A percentile compares a stretch with the other conserved stretches of the same genome.
Evolutionary conservation across 2,888 invertebrate species (phyloP).

Genomic region (Thereva nobilitata): DNA sequence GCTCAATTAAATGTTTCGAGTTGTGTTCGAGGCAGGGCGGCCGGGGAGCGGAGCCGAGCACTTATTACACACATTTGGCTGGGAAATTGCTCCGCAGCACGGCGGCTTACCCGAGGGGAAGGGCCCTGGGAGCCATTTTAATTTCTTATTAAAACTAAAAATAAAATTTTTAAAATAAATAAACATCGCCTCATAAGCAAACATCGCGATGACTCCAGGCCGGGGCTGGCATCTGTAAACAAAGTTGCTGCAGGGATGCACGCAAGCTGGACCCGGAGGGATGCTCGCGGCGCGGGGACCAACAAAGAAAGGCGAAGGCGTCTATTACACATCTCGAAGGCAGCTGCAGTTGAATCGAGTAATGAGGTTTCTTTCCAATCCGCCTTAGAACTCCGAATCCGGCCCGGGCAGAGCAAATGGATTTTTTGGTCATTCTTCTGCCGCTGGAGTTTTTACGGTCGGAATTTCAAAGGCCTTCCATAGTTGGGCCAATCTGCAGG

Average conservation of each 20-base stretch:
- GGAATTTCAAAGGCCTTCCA: too few relatives aligned
- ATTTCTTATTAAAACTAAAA: slow-evolving; percentile 35
- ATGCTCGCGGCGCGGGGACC: not conserved
- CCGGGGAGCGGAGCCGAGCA: not conserved
- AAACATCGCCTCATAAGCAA: slow-evolving; percentile 16
- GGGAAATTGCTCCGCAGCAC: slow-evolving; percentile 24
- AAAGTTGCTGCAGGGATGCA: slow-evolving; percentile 16
- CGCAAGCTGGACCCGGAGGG: slow-evolving; percentile 2
- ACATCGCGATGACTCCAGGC: not conserved
- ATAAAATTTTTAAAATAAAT: slow-evolving; percentile 35
- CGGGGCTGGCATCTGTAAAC: slow-evolving; percentile 20
- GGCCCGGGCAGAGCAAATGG: too few relatives aligned
- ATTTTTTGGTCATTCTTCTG: too few relatives aligned
- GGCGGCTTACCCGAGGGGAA: slow-evolving; percentile 3
- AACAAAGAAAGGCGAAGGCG: too few relatives aligned
- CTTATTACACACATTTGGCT: slow-evolving; percentile 2
- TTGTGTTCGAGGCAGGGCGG: not conserved
- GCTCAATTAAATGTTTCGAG: not conserved
- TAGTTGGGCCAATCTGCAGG: too few relatives aligned
- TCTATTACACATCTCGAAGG: too few relatives aligned
- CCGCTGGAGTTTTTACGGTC: too few relatives aligned
- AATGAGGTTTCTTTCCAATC: too few relatives aligned
- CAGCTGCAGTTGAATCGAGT: too few relatives aligned
- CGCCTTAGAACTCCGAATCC: too few relatives aligned
- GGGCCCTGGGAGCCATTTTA: slow-evolving; percentile 21